Conservation (phyloP, 64 coral and sea anemone species). For the Dendrophyllia cribrosa region DNA sequence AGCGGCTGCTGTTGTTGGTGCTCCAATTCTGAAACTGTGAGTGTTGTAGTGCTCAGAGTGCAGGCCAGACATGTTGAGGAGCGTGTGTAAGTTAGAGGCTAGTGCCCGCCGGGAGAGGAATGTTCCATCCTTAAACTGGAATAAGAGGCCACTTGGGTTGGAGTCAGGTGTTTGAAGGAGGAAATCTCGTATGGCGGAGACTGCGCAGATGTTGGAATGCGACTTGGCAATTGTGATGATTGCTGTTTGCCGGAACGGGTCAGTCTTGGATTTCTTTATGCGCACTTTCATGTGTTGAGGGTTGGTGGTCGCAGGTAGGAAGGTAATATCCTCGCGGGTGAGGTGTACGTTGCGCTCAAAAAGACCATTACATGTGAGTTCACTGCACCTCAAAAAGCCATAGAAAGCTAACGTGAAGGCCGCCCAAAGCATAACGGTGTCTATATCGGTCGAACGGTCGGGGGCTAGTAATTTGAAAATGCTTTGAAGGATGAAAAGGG, state of each 20-base stretch:
- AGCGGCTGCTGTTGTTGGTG: too few relatives aligned
- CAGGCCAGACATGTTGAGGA: not conserved
- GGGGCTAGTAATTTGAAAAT: not conserved
- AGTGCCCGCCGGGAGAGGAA: not conserved
- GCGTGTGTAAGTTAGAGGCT: not conserved
- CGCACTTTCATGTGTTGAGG: constrained; percentile 3
- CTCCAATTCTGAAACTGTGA: too few relatives aligned
- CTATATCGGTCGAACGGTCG: too few relatives aligned
- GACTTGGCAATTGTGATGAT: not conserved
- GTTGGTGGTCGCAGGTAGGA: not conserved
- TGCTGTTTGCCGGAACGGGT: not conserved
- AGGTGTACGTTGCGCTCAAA: too few relatives aligned
- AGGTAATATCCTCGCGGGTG: too few relatives aligned
- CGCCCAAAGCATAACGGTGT: too few relatives aligned
- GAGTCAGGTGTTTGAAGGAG: not conserved
- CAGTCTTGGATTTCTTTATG: not conserved
- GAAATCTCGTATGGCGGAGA: not conserved
- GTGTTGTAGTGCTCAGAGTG: not conserved
- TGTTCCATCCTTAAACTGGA: not conserved
- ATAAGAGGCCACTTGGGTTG: not conserved
- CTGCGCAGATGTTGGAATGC: not conserved
- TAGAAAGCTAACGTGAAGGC: too few relatives aligned
- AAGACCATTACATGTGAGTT: too few relatives aligned
- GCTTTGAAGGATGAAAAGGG: not conserved
- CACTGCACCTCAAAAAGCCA: too few relatives aligned